These are phyloP conservation scores for Bombus balteatus DNA, from an alignment of 1,140 invertebrate genomes.

Conservation along the genomic window DNA sequence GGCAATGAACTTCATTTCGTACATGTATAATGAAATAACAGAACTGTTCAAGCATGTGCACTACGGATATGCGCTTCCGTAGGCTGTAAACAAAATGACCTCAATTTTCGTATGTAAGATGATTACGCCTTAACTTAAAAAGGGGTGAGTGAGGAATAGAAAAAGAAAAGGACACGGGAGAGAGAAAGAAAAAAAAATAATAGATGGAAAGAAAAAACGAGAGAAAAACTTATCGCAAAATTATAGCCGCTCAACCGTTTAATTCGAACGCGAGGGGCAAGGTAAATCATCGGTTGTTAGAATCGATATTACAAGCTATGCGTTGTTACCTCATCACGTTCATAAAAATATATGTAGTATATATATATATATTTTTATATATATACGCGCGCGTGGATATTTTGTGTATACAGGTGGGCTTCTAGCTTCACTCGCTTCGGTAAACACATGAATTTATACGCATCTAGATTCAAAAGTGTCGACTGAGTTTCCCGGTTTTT, in stretches of 20 bases:
- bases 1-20: constrained; percentile 74
- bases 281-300: constrained; percentile 63
- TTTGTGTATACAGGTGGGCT: constrained; percentile 74
- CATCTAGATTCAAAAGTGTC: constrained; percentile 51
- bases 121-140: constrained; percentile 53
- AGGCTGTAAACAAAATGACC: constrained; percentile 54
- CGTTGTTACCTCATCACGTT: constrained; percentile 80
- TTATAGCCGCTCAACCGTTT: constrained; percentile 67
- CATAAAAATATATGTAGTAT: constrained; percentile 80
- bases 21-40: constrained; percentile 73
- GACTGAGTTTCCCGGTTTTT: constrained; percentile 27
- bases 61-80: constrained; percentile 57
- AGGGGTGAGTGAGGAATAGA: background rate
- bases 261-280: constrained; percentile 68
- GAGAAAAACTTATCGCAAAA: constrained; percentile 55
- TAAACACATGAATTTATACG: constrained; percentile 56
- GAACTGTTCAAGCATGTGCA: constrained; percentile 72
- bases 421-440: constrained; percentile 70
- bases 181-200: constrained; percentile 28
- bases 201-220: constrained; percentile 37
- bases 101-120: constrained; percentile 57
- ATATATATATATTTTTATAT: constrained; percentile 12
- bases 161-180: constrained; percentile 17
- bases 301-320: constrained; percentile 80
- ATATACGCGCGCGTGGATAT: constrained; percentile 61